Evolutionary conservation across 2,888 invertebrate species (phyloP).

Genomic region (Sinodicranocentrus sp.): DNA sequence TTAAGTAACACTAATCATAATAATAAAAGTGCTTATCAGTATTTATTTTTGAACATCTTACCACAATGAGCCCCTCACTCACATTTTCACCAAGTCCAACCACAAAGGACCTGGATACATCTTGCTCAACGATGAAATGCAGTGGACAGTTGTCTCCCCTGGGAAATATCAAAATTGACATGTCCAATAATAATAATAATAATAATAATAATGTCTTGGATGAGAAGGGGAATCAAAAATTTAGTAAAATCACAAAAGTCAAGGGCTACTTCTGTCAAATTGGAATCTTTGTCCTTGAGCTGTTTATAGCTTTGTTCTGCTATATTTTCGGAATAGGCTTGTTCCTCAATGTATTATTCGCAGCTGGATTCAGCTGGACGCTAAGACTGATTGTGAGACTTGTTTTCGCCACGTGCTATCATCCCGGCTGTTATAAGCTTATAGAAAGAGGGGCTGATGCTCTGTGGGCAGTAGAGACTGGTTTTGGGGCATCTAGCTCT

Average conservation of each 20-base stretch:
- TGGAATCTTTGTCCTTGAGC: constrained; percentile 52
- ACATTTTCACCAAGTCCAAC: constrained; percentile 52
- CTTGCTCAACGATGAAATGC: constrained; percentile 46
- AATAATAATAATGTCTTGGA: background rate
- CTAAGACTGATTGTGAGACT: constrained; percentile 67
- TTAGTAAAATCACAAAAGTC: constrained; percentile 62
- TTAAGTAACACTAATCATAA: background rate
- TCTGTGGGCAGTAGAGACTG: constrained; percentile 70
- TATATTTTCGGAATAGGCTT: constrained; percentile 49
- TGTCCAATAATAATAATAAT: constrained; percentile 5
- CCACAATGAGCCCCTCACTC: constrained; percentile 60
- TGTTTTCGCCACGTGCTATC: constrained; percentile 53
- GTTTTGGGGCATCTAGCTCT: constrained; percentile 66
- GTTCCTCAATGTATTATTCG: constrained; percentile 49
- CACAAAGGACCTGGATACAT: constrained; percentile 43
- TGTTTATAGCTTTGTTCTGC: constrained; percentile 49
- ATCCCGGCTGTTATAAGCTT: constrained; percentile 42
- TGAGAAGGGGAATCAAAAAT: constrained; percentile 46
- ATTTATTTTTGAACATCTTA: background rate
- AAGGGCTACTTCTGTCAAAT: constrained; percentile 62
- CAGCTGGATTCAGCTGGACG: constrained; percentile 59
- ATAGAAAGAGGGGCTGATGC: constrained; percentile 70
- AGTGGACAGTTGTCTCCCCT: constrained; percentile 25
- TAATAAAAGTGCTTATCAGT: background rate
- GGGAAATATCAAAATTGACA: constrained; percentile 55